Evolutionary conservation across 2,888 invertebrate species (phyloP), one percentile per base, ranked within the genome.

Genomic region (Aleiodes alternator): DNA sequence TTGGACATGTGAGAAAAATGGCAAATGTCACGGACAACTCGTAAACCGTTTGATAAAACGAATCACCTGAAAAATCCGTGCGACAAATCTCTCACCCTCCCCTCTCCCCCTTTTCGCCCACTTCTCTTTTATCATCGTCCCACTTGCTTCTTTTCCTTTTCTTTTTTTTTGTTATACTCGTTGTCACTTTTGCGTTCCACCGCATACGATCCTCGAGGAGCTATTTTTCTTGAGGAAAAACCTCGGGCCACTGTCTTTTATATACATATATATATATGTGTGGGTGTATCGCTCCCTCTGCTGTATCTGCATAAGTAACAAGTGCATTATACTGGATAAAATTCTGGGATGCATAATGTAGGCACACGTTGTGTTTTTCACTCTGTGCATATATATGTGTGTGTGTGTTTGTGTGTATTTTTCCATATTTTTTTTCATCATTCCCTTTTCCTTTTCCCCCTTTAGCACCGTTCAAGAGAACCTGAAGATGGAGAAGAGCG

Each of bases 281-380:
- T n/a, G n/a, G n/a, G 12, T 69, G 48, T 57, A 16, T 50, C 48
- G 59, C 66, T n/a, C 7, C 66, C 72, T 74, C 64, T 61, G 34
- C 57, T 57, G 61, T 57, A 72, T 78, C 75, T 79, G 82, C 79
- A 85, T 84, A 83, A 82, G 81, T 84, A 85, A 85, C 84, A 83
- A 86, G 82, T 85, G 83, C 83, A 87, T 86, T 87, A 85, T 84
- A 80, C 82, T 75, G 79, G 81, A 81, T 84, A 82, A 85, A 86
- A 85, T 86, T 82, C 80, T 70, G 64, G 79, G 82, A 84, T 86
- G 86, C 85, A 85, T 86, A 86, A 87, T 86, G 84, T 81, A 64
- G 64, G 48, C 11, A 23, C 48, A 64, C 48, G 9, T 64, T 14
- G 48, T 64, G 76, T 79, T 80, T 79, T 76, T 78, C 80, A 80